Base-by-base conservation (phyloP, 2,113 vertebrate species). In the Solenodon paradoxus region DNA sequence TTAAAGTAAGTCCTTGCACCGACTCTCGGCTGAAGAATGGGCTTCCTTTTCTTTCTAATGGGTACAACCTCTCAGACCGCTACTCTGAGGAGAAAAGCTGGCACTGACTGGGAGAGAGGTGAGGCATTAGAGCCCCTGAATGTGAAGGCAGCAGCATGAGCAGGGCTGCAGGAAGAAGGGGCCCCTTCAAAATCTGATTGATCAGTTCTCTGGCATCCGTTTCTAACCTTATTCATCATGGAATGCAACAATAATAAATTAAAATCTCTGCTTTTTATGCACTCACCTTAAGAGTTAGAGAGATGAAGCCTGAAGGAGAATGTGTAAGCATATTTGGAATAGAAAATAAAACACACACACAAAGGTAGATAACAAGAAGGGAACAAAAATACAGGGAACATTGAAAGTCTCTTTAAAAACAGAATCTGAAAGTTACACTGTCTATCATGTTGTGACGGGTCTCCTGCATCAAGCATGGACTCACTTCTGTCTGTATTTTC, bases 321-420 rank as follows among this genome's bases (percentile, higher is more conserved):
- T 93, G n/a, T 55, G 17, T 61, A 79, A 94, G 40, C 57, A 87
- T 85, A 64, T 78, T 88, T 87, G 3, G 10, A 4, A 22, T 47
- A 63, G 13, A 9, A 15, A 49, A 53, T 19, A 38, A 20, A n/a
- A n/a, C n/a, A n/a, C n/a, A n/a, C n/a, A n/a, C n/a, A n/a, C n/a
- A n/a, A n/a, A n/a, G 0, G 4, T 68, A 26, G 28, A 63, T 61
- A 8, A 17, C 28, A 77, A n/a, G 69, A 84, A 51, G 16, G 3
- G 32, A 53, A 75, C 90, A 85, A 64, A 86, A 82, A 35, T 57
- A 64, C 53, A 74, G 0, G 16, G 32, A 82, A 24, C 87, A 83
- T 17, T 96, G 69, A 87, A 96, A 96, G 94, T 93, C 78, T 88
- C 80, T n/a, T 84, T 95, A 88, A 93, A 96, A 93, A 96, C 64